Base-by-base conservation (phyloP, 2,113 vertebrate genomes). In the Prunella himalayana region DNA sequence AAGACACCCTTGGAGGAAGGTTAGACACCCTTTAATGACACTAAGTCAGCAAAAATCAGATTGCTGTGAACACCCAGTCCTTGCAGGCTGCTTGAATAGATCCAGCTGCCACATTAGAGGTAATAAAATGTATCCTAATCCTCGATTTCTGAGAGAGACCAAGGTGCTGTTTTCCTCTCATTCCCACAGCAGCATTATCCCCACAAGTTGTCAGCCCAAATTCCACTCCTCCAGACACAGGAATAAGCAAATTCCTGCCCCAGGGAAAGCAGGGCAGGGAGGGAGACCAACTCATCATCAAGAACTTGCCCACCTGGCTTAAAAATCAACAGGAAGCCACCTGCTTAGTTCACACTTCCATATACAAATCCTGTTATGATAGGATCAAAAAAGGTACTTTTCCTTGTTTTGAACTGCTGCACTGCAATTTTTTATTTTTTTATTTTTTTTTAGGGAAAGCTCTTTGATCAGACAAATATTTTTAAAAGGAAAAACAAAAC, bases 311-410 rank as follows among this genome's bases (percentile, higher is more conserved):
- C 95, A 96, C 95, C 94, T 97, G 96, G 90, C 85, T 95, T 92
- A 47, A 79, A 90, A 73, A 93, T 92, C 92, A 96, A 97, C 94
- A 95, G 94, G 93, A 97, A 95, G 69, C 94, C 96, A 96, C 95
- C 93, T 96, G 95, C 92, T 94, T 17, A 85, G 57, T 63, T 88
- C 91, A 73, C 70, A 78, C 79, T 95, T 93, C 93, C 93, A 95
- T 54, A 66, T 35, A 91, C 85, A 96, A 94, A 95, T 96, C 94
- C 94, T 95, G 93, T 95, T 95, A 89, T 77, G 94, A 94, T 57
- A 73, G 88, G 90, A 97, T 95, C 66, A 86, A 94, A 86, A 94
- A 80, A 63, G 2, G n/a, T 35, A 93, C 39, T 93, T 96, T 77
- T 96, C 88, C 92, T 94, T 96, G 95, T 97, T 97, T 96, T 94